Evolutionary conservation across 2,113 vertebrate genomes (phyloP).

Genomic region (Campylomormyrus tamandua): DNA sequence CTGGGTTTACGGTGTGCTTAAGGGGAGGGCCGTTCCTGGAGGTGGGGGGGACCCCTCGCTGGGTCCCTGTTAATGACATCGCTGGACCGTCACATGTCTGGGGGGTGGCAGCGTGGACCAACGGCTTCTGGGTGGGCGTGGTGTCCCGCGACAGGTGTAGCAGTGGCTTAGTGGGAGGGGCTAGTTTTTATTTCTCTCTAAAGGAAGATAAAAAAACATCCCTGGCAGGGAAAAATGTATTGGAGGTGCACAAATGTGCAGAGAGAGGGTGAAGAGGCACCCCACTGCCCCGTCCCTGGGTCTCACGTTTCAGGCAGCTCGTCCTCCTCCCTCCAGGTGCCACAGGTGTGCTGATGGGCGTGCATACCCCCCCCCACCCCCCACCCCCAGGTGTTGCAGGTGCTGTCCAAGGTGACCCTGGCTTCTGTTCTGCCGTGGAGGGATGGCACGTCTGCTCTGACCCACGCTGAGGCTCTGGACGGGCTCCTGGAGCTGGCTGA

Average conservation of each 20-base stretch:
- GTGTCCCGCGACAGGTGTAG: neutral
- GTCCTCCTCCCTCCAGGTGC: neutral
- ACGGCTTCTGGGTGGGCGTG: neutral
- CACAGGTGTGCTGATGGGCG: slow-evolving; percentile 44
- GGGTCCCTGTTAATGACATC: slow-evolving; percentile 19
- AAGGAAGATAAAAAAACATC: neutral
- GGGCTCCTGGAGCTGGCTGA: slow-evolving; percentile 65
- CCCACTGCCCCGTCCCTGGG: no score
- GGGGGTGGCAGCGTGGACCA: neutral
- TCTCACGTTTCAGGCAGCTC: neutral
- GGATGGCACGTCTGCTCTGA: slow-evolving; percentile 51
- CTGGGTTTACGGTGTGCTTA: slow-evolving; percentile 16
- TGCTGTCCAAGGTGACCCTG: slow-evolving; percentile 62
- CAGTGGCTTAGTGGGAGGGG: neutral
- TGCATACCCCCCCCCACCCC: neutral
- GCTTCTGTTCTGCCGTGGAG: slow-evolving; percentile 58
- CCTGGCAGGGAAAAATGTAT: neutral
- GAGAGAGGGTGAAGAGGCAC: neutral
- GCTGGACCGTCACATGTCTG: neutral
- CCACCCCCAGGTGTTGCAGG: slow-evolving; percentile 65
- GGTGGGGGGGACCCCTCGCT: slow-evolving; percentile 24
- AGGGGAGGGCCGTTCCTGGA: slow-evolving; percentile 30
- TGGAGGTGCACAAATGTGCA: neutral
- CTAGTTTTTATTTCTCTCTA: neutral
- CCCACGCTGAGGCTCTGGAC: slow-evolving; percentile 60